Evolutionary conservation across 2,888 invertebrate species (phyloP), one percentile per base, ranked within the genome.

Genomic region (Heliconius cydno): DNA sequence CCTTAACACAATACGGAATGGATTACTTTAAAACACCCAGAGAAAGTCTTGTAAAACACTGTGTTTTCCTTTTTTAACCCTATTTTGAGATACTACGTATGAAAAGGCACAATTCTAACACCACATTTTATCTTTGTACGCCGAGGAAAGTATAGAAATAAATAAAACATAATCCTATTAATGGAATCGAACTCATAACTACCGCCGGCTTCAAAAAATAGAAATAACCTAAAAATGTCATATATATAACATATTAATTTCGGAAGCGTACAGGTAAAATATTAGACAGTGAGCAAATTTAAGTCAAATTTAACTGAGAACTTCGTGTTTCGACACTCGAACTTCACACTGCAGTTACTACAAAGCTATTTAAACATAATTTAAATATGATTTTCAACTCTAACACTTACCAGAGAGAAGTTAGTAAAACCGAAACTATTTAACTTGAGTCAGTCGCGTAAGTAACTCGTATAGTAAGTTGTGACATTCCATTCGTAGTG

Each of bases 291-390:
- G 80, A 82, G 81, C 77, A 82, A 85, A 85, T 84, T 85, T 85
- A 81, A 86, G 83, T 85, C 80, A 83, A 85, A 85, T 84, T 85
- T 83, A 78, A 85, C 83, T 82, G 78, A 79, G 82, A 82, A 78
- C 79, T 79, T 79, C 66, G 75, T 82, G 82, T 84, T 84, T 84
- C 82, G 84, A 84, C 83, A 83, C 83, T 83, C 80, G 80, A 80
- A 81, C 82, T 84, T 82, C 82, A 82, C 78, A 82, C 82, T 84
- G 82, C 78, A 79, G 80, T 65, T 81, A 83, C 82, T 84, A 79
- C 80, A 74, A 72, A 83, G 81, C 82, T 81, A 78, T 82, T 80
- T 81, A 67, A 38, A 70, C 52, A 70, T 77, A 65, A 67, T 79
- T 78, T 75, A 75, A 75, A 81, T 73, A 78, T 82, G 66, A 83